These are phyloP conservation scores for Rhagonycha lutea DNA, from an alignment of 2,888 invertebrate genomes.

Conservation along the genomic window DNA sequence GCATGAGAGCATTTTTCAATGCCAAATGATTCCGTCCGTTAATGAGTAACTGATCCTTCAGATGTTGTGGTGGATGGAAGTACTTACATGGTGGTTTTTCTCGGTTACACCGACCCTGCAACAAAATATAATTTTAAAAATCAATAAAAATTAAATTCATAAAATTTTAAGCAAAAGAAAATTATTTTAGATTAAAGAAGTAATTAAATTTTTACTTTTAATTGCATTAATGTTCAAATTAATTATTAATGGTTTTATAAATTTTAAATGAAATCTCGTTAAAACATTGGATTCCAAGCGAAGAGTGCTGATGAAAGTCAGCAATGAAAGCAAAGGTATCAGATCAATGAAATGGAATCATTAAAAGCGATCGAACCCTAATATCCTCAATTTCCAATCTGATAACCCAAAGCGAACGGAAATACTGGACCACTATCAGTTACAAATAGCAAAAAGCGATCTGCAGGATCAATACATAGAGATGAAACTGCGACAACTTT, in stretches of 20 bases:
- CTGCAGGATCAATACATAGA: not conserved
- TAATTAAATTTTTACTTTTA: too few relatives aligned
- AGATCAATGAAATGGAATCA: slow-evolving; percentile 26
- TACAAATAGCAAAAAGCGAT: slow-evolving; percentile 13
- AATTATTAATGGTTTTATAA: not conserved
- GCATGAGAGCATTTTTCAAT: slow-evolving; percentile 96
- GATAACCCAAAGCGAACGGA: slow-evolving; percentile 13
- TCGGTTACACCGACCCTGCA: slow-evolving; percentile 98
- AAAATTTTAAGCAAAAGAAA: not conserved
- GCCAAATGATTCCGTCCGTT: slow-evolving; percentile 99
- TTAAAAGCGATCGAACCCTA: slow-evolving; percentile 26
- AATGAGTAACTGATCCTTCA: slow-evolving; percentile 99
- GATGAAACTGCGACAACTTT: not conserved
- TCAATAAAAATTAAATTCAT: not conserved
- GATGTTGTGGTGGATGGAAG: slow-evolving; percentile 99
- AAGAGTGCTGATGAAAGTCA: not conserved
- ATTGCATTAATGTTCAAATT: not conserved
- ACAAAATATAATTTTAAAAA: slow-evolving; percentile 38
- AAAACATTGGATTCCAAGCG: not conserved
- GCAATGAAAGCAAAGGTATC: slow-evolving; percentile 15
- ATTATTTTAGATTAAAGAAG: not conserved
- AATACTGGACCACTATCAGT: slow-evolving; percentile 16
- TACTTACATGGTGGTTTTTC: slow-evolving; percentile 99
- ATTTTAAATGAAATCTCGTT: not conserved
- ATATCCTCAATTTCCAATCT: slow-evolving; percentile 18